Evolutionary conservation across 2,888 invertebrate species (phyloP), one percentile per base, ranked within the genome.

Genomic region (Rambutsinella grinnellia): DNA sequence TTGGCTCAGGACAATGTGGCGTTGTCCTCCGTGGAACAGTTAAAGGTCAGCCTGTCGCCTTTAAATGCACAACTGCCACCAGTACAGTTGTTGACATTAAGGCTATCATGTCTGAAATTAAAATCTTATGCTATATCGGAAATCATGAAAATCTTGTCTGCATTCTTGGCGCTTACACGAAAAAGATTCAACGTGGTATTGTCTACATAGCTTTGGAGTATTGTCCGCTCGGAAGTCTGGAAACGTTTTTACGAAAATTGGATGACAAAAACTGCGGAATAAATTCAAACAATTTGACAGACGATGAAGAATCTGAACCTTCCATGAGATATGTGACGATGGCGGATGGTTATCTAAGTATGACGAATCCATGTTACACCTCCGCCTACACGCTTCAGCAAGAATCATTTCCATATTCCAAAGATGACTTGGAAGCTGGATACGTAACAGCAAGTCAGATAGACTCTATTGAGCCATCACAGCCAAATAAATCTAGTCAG

Each of bases 111-210:
- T 68, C 68, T 0, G 81, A 81, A 69, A 70, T 81, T 1, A 81
- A 81, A 56, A 62, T 81, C 17, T 26, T 81, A 46, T 70, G 62
- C 24, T 77, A 71, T 26, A 54, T 81, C 21, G 79, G 81, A 17
- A n/a, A 75, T n/a, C 81, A 81, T 51, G 58, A 61, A 2, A 75
- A 81, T 57, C 27, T 81, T 2, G 68, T 81, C 0, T 58, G 71
- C 19, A 69, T 81, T 23, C 13, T 77, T 26, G 81, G 80, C 15
- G 76, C 80, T 3, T 63, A 71, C 58, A 79, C 79, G 1, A 69
- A 58, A 23, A 58, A 75, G 36, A 71, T 79, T 26, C 51, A 76
- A 24, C 19, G 57, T 19, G 71, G 76, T 0, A 72, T 72, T 36
- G 66, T 78, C 6, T 75, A 75, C 19, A 28, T 78, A 2, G 78